phyloP scores from a whole-genome alignment of 1,140 invertebrate species.

The Goniozus legneri region DNA sequence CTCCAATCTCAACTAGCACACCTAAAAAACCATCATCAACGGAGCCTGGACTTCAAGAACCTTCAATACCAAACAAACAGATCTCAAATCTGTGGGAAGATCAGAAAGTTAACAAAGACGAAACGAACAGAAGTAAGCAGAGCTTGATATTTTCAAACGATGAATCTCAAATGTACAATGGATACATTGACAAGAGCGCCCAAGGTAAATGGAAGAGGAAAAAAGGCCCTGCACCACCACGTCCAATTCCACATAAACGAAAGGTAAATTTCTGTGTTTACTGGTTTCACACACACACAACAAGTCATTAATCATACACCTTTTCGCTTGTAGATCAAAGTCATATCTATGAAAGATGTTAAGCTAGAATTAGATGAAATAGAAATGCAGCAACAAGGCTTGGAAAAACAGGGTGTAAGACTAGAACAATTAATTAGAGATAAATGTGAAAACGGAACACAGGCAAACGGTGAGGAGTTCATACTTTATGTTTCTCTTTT shows the following conservation, averaged over 20 bases:
- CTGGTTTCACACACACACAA: constrained; percentile 9
- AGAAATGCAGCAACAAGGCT: constrained; percentile 82
- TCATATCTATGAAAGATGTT: constrained; percentile 71
- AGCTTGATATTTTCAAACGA: constrained; percentile 30
- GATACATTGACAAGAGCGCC: constrained; percentile 57
- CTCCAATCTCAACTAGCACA: constrained; percentile 46
- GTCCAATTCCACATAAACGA: constrained; percentile 68
- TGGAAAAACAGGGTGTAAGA: constrained; percentile 83
- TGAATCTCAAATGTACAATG: constrained; percentile 23
- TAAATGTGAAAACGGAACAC: constrained; percentile 62
- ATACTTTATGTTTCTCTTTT: too few relatives aligned
- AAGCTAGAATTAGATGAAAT: constrained; percentile 73
- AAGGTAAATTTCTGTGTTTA: constrained; percentile 52
- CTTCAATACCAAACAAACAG: constrained; percentile 21
- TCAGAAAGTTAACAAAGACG: constrained; percentile 59
- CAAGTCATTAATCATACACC: not conserved
- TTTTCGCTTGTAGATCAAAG: constrained; percentile 56
- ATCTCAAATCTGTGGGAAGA: constrained; percentile 44
- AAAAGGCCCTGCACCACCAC: constrained; percentile 76
- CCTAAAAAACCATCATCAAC: constrained; percentile 14
- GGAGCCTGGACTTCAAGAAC: constrained; percentile 18
- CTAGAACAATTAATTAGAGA: constrained; percentile 83
- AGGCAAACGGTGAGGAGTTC: too few relatives aligned
- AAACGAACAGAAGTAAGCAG: constrained; percentile 59
- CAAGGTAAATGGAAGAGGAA: constrained; percentile 70